Conservation (phyloP, 1,140 invertebrate species). For the Drosophila azteca region DNA sequence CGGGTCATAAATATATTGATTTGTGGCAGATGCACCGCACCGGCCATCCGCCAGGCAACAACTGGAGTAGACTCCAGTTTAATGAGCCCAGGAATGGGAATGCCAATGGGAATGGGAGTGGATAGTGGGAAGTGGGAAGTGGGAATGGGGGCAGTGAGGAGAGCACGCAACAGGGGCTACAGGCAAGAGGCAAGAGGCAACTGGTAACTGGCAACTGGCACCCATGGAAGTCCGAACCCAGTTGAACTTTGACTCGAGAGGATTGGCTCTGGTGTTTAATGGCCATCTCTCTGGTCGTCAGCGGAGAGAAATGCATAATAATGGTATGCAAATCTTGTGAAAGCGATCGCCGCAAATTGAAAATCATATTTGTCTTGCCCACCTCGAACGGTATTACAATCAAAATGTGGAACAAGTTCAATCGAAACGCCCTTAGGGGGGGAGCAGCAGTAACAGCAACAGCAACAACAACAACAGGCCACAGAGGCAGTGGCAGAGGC, state of each 20-base stretch:
- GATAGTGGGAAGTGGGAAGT: too few relatives aligned
- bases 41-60: constrained; percentile 24
- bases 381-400: constrained; percentile 68
- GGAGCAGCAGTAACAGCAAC: constrained; percentile 20
- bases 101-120: too few relatives aligned
- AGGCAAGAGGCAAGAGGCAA: neutral
- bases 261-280: constrained; percentile 64
- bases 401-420: constrained; percentile 83
- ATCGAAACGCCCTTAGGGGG: constrained; percentile 69
- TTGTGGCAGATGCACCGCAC: constrained; percentile 48
- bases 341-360: constrained; percentile 73
- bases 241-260: constrained; percentile 66
- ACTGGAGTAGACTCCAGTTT: constrained; percentile 48
- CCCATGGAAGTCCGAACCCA: constrained; percentile 41
- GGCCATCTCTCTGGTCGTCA: constrained; percentile 17
- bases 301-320: constrained; percentile 25
- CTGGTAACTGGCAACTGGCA: too few relatives aligned
- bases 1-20: constrained; percentile 75
- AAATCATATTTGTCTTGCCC: constrained; percentile 76
- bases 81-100: constrained; percentile 38
- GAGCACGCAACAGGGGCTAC: too few relatives aligned
- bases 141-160: too few relatives aligned
- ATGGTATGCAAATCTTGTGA: constrained; percentile 72
- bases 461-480: constrained; percentile 2
- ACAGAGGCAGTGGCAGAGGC: too few relatives aligned